Evolutionary conservation across 2,888 invertebrate genomes (phyloP).

Genomic region (Pandemis heparana): DNA sequence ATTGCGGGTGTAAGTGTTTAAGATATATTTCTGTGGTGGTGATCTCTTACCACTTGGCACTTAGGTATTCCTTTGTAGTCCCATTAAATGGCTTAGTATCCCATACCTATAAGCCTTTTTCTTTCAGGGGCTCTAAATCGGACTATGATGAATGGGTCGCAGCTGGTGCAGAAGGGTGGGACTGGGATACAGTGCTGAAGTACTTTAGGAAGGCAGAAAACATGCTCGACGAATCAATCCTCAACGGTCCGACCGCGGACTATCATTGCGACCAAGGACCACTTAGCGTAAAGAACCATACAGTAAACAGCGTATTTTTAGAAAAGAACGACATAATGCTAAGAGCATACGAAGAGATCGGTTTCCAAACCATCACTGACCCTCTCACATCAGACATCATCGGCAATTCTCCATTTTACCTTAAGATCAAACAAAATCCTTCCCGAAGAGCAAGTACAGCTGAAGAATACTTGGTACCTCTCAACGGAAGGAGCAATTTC

Average conservation of each 20-base stretch:
- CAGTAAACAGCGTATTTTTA: slow-evolving; percentile 47
- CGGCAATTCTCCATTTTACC: slow-evolving; percentile 14
- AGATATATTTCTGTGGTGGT: too few species aligned
- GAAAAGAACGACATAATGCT: slow-evolving; percentile 68
- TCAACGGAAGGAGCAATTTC: slow-evolving; percentile 46
- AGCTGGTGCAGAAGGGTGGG: slow-evolving; percentile 74
- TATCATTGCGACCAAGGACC: slow-evolving; percentile 45
- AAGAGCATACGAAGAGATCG: slow-evolving; percentile 26
- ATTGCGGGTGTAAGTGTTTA: too few species aligned
- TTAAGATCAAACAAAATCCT: slow-evolving; percentile 15
- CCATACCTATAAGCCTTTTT: background rate
- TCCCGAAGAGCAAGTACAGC: slow-evolving; percentile 31
- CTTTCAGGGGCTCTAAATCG: slow-evolving; percentile 81
- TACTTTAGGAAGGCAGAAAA: slow-evolving; percentile 44
- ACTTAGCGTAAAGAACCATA: slow-evolving; percentile 45
- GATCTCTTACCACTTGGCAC: too few species aligned
- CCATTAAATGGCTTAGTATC: too few species aligned
- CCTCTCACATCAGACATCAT: slow-evolving; percentile 9
- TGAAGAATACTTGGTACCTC: slow-evolving; percentile 37
- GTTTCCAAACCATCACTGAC: slow-evolving; percentile 16
- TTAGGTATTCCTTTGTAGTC: too few species aligned
- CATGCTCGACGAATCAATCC: slow-evolving; percentile 13
- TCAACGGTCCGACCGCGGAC: slow-evolving; percentile 54
- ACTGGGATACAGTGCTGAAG: slow-evolving; percentile 47
- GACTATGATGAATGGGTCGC: slow-evolving; percentile 89